phyloP scores from a whole-genome alignment of 2,888 invertebrate genomes.

The Serripes groenlandicus region DNA sequence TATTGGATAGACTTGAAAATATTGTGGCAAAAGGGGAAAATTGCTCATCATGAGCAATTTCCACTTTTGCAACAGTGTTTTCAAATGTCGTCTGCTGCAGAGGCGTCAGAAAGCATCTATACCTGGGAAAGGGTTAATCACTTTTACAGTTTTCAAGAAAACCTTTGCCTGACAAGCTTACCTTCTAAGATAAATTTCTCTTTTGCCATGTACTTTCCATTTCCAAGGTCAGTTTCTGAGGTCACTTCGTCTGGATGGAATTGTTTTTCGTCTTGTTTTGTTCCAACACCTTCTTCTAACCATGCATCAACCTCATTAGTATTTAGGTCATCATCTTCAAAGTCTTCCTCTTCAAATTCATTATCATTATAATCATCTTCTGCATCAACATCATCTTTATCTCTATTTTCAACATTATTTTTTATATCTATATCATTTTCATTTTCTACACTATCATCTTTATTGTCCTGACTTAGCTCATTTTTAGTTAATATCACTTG shows the following conservation, averaged over 20 bases:
- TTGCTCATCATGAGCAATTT: too few relatives aligned
- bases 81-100: too few relatives aligned
- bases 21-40: too few relatives aligned
- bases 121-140: not conserved
- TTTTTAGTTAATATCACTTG: not conserved
- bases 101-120: too few relatives aligned
- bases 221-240: conserved; percentile 29
- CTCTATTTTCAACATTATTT: too few relatives aligned
- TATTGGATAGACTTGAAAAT: too few relatives aligned
- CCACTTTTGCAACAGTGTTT: too few relatives aligned
- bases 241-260: conserved; percentile 29
- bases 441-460: not conserved
- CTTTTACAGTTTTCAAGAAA: not conserved
- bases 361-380: conserved; percentile 63
- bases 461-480: not conserved
- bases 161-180: conserved; percentile 41
- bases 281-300: conserved; percentile 79
- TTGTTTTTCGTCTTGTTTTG: conserved; percentile 44
- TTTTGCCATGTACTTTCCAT: conserved; percentile 70
- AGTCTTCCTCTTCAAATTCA: conserved; percentile 63
- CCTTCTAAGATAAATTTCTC: conserved; percentile 80
- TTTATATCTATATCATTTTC: too few relatives aligned
- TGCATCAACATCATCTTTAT: conserved; percentile 55
- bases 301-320: conserved; percentile 78
- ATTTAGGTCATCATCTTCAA: conserved; percentile 71